phyloP scores from a whole-genome alignment of 1,140 invertebrate species.

The Rhagoletis pomonella region DNA sequence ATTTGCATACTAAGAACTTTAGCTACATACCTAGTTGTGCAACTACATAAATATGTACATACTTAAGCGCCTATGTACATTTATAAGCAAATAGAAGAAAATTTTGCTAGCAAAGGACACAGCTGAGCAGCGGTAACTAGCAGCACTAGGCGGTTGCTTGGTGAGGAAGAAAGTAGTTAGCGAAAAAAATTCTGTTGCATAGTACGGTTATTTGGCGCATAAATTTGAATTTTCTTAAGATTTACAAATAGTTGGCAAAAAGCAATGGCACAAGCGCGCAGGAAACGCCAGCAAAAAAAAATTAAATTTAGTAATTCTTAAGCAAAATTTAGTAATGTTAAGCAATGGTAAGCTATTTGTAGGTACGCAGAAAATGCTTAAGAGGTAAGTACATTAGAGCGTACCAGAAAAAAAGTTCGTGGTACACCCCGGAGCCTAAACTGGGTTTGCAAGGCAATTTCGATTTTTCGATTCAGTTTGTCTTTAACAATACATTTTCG shows the following conservation, averaged over 20 bases:
- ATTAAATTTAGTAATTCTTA: background rate
- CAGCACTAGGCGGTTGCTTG: background rate
- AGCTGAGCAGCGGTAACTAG: too few relatives aligned
- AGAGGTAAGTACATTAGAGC: background rate
- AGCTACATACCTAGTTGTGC: background rate
- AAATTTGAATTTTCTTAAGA: slow-evolving; percentile 19
- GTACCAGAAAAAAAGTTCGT: background rate
- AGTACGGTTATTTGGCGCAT: background rate
- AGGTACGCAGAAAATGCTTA: background rate
- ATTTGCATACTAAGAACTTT: slow-evolving; percentile 39
- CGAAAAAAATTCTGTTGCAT: background rate
- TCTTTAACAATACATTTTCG: too few relatives aligned
- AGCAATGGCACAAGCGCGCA: background rate
- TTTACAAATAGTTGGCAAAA: background rate
- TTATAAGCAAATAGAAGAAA: too few relatives aligned
- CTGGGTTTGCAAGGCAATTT: too few relatives aligned
- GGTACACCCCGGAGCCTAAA: too few relatives aligned
- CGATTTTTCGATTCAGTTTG: too few relatives aligned
- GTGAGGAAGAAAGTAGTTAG: background rate
- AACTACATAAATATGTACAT: background rate
- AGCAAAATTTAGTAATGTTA: background rate
- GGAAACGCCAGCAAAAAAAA: background rate
- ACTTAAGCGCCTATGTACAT: background rate
- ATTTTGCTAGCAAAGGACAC: too few relatives aligned
- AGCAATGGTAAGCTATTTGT: background rate